These are phyloP conservation scores for Mungos mungo DNA, from an alignment of 2,113 vertebrate genomes.

Conservation along the genomic window DNA sequence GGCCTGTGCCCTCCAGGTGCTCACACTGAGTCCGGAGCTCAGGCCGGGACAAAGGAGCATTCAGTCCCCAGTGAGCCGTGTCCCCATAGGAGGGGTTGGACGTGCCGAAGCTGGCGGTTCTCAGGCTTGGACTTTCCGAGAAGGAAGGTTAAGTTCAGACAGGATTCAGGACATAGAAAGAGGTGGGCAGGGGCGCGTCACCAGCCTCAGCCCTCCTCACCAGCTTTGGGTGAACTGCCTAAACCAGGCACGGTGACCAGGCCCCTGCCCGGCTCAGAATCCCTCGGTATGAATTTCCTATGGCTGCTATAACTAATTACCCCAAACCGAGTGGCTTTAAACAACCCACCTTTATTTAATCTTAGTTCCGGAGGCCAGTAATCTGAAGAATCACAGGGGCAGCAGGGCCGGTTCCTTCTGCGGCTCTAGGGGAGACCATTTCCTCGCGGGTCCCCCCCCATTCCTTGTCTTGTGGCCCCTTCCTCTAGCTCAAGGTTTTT, in stretches of 20 bases:
- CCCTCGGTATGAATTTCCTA: neutral
- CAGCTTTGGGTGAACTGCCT: neutral
- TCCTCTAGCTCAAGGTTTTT: neutral
- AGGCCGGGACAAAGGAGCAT: neutral
- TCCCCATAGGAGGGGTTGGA: neutral
- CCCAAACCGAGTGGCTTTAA: neutral
- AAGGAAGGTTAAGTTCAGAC: neutral
- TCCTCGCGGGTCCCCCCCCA: neutral
- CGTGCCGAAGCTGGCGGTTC: neutral
- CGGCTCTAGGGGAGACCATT: neutral
- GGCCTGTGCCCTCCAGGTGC: neutral
- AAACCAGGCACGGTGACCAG: neutral
- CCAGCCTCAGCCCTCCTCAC: neutral
- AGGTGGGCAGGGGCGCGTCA: neutral
- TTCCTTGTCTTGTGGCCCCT: neutral
- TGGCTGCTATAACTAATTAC: neutral
- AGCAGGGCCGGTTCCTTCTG: neutral
- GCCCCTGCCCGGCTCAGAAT: neutral
- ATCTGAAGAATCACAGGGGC: neutral
- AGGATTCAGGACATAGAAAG: neutral
- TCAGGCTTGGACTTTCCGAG: neutral
- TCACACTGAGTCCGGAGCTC: neutral
- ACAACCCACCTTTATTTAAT: neutral
- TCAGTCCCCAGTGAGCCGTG: neutral
- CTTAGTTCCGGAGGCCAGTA: neutral